Conservation (phyloP, 2,888 invertebrate genomes). For the Anodontia alba region DNA sequence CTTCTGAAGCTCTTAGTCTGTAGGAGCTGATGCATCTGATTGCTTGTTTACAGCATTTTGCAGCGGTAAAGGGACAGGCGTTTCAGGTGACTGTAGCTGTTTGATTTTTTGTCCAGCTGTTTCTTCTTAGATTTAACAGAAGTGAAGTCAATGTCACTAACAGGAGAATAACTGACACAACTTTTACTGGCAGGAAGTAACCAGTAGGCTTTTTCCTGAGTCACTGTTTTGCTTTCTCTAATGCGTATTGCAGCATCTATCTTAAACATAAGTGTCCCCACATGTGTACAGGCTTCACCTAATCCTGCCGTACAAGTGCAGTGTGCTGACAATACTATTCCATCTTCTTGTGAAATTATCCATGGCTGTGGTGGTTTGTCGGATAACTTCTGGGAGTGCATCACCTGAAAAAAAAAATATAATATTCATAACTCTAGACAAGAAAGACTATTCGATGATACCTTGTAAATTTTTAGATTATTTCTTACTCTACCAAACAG, state of each 20-base stretch:
- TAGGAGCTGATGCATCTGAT: too few relatives aligned
- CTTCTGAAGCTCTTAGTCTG: too few relatives aligned
- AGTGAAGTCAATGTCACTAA: slow-evolving; percentile 18
- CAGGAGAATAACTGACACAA: not conserved
- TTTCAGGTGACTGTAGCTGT: too few relatives aligned
- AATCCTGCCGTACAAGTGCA: slow-evolving; percentile 61
- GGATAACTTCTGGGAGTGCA: slow-evolving; percentile 32
- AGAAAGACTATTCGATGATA: too few relatives aligned
- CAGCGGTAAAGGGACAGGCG: too few relatives aligned
- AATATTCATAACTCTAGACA: too few relatives aligned
- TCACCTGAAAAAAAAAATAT: too few relatives aligned
- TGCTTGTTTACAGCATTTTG: too few relatives aligned
- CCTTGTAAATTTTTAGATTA: too few relatives aligned
- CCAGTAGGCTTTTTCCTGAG: too few relatives aligned
- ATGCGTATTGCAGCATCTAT: slow-evolving; percentile 48
- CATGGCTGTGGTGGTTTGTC: too few relatives aligned
- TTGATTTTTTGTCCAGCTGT: not conserved
- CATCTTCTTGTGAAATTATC: slow-evolving; percentile 22
- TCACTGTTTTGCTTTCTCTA: slow-evolving; percentile 43
- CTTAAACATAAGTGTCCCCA: slow-evolving; percentile 51
- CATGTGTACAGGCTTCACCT: slow-evolving; percentile 55
- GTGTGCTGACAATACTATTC: slow-evolving; percentile 40
- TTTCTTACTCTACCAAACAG: too few relatives aligned
- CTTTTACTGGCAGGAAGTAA: slow-evolving; percentile 33
- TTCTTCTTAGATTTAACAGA: slow-evolving; percentile 82